Evolutionary conservation across 2,113 vertebrate species (phyloP), one percentile per base, ranked within the genome.

Genomic region (Pseudorectes ferrugineus): DNA sequence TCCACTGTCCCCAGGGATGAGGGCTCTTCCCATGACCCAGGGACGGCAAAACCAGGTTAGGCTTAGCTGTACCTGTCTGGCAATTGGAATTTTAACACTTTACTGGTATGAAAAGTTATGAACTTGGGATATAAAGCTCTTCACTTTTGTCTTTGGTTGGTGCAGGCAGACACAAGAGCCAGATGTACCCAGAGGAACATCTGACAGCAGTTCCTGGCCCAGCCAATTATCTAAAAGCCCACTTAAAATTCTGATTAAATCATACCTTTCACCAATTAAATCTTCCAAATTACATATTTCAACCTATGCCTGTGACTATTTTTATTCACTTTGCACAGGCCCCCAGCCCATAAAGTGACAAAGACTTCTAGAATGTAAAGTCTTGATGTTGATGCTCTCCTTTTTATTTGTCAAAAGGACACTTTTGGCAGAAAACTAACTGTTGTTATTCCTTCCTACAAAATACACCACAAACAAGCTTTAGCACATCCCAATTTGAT

Each of bases 61-160:
- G 42, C 15, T 75, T 12, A 15, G 48, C 35, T 20, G 7, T 5
- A 13, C 48, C 43, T 43, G 13, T 36, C 52, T 58, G 29, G 9
- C 23, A 77, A 10, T 18, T 1, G 3, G 49, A 35, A 84, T 55
- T 80, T 38, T 20, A 80, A 65, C 36, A 20, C 5, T 71, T 71
- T 7, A 16, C 11, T 0, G 5, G 10, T 3, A 31, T 4, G 8
- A 59, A 26, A 85, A 55, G 31, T 19, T 17, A 3, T 11, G 13
- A 71, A 58, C 9, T 78, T 29, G 24, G 14, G 46, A 18, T 42
- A 23, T 9, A 28, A 71, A 82, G 10, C 14, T 35, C 48, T 45
- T 71, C 38, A 13, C 10, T 43, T 73, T 46, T 12, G 17, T 16
- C 58, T 77, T 63, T n/a, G 31, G 3, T 42, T 22, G 33, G 22